Evolutionary conservation across 2,888 invertebrate species (phyloP).

Genomic region (Chalcis sispes): DNA sequence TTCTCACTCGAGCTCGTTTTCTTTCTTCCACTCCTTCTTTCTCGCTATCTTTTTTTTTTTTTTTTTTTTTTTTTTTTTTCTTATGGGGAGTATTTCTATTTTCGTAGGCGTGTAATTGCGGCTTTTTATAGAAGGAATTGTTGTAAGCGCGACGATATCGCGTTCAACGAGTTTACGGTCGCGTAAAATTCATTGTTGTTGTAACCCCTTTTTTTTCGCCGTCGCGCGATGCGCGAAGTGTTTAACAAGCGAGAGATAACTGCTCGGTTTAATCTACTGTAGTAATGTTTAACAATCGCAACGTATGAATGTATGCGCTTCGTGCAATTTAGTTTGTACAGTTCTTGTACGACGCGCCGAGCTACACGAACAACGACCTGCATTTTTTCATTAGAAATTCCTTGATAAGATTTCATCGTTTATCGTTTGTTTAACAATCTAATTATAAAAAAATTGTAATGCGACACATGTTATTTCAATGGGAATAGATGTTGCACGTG

Average conservation of each 20-base stretch:
- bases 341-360: too few relatives aligned
- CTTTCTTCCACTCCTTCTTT: neutral
- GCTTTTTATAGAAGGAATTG: constrained; percentile 59
- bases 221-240: constrained; percentile 25
- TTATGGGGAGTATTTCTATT: constrained; percentile 46
- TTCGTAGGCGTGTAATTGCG: constrained; percentile 56
- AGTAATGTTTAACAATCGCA: constrained; percentile 32
- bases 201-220: constrained; percentile 44
- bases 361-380: too few relatives aligned
- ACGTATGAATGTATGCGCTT: neutral
- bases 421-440: too few relatives aligned
- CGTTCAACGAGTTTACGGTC: neutral
- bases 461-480: too few relatives aligned
- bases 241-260: constrained; percentile 49
- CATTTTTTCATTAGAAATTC: too few relatives aligned
- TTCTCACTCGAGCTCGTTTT: neutral
- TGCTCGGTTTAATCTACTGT: constrained; percentile 31
- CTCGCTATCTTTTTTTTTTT: constrained; percentile 28
- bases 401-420: too few relatives aligned
- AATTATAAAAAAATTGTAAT: too few relatives aligned
- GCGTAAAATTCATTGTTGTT: constrained; percentile 41
- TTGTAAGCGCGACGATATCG: constrained; percentile 42
- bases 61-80: constrained; percentile 48
- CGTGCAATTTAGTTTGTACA: too few relatives aligned
- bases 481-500: too few relatives aligned